Base-by-base conservation (phyloP, 1,140 invertebrate species). In the Zaprionus capensis region DNA sequence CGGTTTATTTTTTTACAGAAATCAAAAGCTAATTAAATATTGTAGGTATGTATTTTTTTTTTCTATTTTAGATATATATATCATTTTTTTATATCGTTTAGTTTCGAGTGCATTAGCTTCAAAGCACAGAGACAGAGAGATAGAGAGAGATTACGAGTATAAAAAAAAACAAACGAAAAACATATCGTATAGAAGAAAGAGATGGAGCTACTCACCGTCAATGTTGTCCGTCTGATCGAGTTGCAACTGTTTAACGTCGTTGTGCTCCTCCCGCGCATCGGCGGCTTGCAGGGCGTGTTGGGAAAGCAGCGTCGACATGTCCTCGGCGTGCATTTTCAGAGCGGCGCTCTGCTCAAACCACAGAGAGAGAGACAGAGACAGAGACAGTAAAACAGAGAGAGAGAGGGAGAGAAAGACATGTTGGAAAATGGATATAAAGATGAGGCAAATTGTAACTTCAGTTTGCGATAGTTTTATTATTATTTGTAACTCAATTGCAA, bases 151-250 rank as follows among this genome's bases (percentile, higher is more conserved):
- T 61, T 44, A 57, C 56, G 31, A 44, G 41, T 57, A 66, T 28
- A 31, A 56, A 38, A 55, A 55, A 66, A 38, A 28, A 66, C 31
- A 28, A 44, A 67, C 24, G 15, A 22, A 68, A 17, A 68, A 58
- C 15, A 62, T 55, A 68, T 68, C 41, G n/a, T 41, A 55, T 63
- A 64, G 15, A n/a, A 17, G 57, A 61, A 34, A 53, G 51, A 56
- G 36, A 66, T 28, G 20, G 28, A 34, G 14, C 55, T 69, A 93
- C 92, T 93, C 75, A 93, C 92, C 92, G 83, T 93, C 92, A 78
- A 93, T 93, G 72, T 93, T 93, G 74, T 92, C 92, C 51, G 92
- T 91, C 59, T 90, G 92, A 64, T 93, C 92, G 49, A 93, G 61
- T 62, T 82, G 81, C 76, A 92, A 58, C 71, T 85, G 91, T 70